These are phyloP conservation scores for Rhabdornis inornatus DNA, from an alignment of 2,113 vertebrate species.

Conservation along the genomic window DNA sequence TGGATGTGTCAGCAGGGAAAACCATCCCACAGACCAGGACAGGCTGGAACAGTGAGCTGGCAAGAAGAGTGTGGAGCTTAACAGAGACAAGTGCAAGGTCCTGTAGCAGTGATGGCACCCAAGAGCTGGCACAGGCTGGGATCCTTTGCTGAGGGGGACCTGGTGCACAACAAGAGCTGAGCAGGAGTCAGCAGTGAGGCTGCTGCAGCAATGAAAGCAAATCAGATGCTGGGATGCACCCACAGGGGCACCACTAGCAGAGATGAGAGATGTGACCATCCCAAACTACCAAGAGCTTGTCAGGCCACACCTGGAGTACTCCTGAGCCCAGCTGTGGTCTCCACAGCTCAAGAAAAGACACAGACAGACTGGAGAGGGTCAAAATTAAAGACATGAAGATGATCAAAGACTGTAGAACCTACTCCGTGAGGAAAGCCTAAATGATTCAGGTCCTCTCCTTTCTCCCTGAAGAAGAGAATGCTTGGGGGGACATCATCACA, in stretches of 20 bases:
- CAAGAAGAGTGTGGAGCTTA: neutral
- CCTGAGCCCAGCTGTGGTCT: neutral
- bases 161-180: neutral
- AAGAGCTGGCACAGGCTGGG: neutral
- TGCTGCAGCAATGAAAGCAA: neutral
- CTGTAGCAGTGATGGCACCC: neutral
- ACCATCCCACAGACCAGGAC: neutral
- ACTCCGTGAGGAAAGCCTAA: neutral
- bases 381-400: neutral
- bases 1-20: neutral
- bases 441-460: neutral
- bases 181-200: neutral
- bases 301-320: neutral
- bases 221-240: neutral
- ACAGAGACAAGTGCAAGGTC: neutral
- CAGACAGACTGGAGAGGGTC: neutral
- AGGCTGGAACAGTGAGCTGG: neutral
- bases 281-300: neutral
- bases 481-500: no score
- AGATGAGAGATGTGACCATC: neutral
- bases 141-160: neutral
- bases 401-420: neutral
- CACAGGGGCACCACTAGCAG: neutral
- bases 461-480: neutral
- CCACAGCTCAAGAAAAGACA: neutral